Evolutionary conservation across 2,888 invertebrate species (phyloP).

Genomic region (Rhaphigaster nebulosa): DNA sequence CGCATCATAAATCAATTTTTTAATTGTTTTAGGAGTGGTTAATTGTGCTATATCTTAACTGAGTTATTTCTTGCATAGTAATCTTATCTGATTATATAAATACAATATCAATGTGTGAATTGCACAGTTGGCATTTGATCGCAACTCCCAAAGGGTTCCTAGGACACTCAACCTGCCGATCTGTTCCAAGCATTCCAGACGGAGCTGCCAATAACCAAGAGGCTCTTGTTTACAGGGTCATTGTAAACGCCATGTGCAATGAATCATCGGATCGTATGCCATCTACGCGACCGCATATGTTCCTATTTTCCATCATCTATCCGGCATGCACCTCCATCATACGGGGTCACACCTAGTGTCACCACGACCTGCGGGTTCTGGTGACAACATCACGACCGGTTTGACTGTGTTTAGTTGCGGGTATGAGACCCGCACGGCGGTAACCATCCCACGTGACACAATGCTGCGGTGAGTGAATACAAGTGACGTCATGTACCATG

Average conservation of each 20-base stretch:
- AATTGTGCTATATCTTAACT: too few relatives aligned
- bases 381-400: not conserved
- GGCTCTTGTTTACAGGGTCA: not conserved
- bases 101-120: not conserved
- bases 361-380: not conserved
- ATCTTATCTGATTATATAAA: not conserved
- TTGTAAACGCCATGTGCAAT: conserved; percentile 27
- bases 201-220: not conserved
- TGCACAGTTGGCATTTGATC: not conserved
- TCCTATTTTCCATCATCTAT: not conserved
- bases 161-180: conserved; percentile 24
- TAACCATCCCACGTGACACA: conserved; percentile 53
- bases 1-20: too few relatives aligned
- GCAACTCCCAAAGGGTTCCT: not conserved
- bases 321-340: not conserved
- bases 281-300: conserved; percentile 5
- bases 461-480: conserved; percentile 24
- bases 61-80: not conserved
- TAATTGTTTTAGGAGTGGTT: too few relatives aligned
- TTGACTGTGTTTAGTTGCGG: conserved; percentile 5
- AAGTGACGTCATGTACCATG: conserved; percentile 51
- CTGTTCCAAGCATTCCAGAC: conserved; percentile 15
- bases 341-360: not conserved
- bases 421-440: conserved; percentile 32
- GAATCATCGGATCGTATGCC: conserved; percentile 39